Base-by-base conservation (phyloP, 2,888 invertebrate genomes). In the Trachelus iudaicus region DNA sequence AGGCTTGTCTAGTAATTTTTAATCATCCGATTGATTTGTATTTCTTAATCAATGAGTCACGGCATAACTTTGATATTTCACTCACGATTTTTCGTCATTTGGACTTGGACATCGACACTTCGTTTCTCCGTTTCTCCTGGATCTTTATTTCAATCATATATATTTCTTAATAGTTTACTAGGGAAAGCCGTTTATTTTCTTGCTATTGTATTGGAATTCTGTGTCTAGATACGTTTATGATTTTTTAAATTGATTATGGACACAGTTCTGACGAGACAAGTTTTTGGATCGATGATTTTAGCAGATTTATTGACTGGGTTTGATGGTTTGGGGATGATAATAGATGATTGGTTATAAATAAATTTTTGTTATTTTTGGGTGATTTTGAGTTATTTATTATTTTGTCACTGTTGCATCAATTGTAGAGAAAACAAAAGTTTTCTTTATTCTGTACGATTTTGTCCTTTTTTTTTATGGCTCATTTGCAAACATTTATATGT, bases 381-480 rank as follows among this genome's bases (percentile, higher is more conserved):
- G 13, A 40, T 40, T 15, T 40, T 40, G 9, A 40, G 6, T 23
- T 40, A 23, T 40, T 15, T 23, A 40, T 40, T 40, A 15, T 40
- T 15, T 15, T 4, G 15, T 81, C 69, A 35, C 33, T 76, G 30
- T 76, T 68, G 74, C 75, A 35, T 56, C 68, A 69, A n/a, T 30
- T 12, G 79, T 23, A 30, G 33, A 69, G 40, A n/a, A 68, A 34
- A 81, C 69, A 33, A 37, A 40, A 35, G 69, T 78, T 76, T 75
- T 78, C 33, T n/a, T 34, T 79, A 23, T 73, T 23, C 73, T 68
- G 33, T 33, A 35, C 35, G 23, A 76, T 69, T 79, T 75, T 69
- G 73, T 76, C 71, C 73, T 73, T 31, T 73, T 73, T 77, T 69
- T 73, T 75, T 40, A 23, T 23, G 69, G 37, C 37, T 40, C 30